Percentiles rank a stretch among this genome's conserved stretches.
Evolutionary conservation across 1,140 invertebrate genomes (phyloP).

Genomic region (Pomacea maculata): DNA sequence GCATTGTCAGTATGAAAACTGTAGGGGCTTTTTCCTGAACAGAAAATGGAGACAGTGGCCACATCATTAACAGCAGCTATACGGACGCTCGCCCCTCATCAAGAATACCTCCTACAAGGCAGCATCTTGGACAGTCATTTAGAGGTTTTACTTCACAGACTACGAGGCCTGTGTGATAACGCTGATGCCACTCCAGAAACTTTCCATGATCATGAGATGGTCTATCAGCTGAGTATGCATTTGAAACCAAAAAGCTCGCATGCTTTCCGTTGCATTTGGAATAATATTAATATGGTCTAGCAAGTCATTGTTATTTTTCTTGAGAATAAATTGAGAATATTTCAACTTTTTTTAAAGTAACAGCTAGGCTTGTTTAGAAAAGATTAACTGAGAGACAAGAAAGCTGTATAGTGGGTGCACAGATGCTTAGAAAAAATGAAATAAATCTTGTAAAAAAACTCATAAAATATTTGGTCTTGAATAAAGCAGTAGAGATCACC

Average conservation of each 20-base stretch:
- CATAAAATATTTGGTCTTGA: too few relatives aligned
- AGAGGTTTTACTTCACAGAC: conserved; percentile 88
- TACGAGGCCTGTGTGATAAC: conserved; percentile 93
- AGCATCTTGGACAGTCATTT: conserved; percentile 91
- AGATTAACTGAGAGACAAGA: not conserved
- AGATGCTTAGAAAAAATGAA: not conserved
- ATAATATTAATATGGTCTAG: not conserved
- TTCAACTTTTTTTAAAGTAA: too few relatives aligned
- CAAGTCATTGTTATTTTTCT: too few relatives aligned
- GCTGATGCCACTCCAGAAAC: conserved; percentile 83
- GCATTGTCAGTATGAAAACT: not conserved
- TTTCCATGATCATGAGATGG: conserved; percentile 84
- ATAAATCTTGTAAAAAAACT: too few relatives aligned
- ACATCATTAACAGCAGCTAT: conserved; percentile 22
- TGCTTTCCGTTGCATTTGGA: not conserved
- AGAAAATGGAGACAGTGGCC: conserved; percentile 15
- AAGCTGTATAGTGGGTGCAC: not conserved
- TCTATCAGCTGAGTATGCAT: conserved; percentile 64
- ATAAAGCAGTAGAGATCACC: too few relatives aligned
- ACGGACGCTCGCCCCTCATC: conserved; percentile 40
- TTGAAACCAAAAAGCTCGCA: not conserved
- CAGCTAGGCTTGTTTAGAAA: not conserved
- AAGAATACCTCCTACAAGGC: conserved; percentile 88
- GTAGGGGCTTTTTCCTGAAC: too few relatives aligned
- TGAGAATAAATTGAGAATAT: not conserved